phyloP scores from a whole-genome alignment of 2,888 invertebrate species.

The Acrobasis suavella region DNA sequence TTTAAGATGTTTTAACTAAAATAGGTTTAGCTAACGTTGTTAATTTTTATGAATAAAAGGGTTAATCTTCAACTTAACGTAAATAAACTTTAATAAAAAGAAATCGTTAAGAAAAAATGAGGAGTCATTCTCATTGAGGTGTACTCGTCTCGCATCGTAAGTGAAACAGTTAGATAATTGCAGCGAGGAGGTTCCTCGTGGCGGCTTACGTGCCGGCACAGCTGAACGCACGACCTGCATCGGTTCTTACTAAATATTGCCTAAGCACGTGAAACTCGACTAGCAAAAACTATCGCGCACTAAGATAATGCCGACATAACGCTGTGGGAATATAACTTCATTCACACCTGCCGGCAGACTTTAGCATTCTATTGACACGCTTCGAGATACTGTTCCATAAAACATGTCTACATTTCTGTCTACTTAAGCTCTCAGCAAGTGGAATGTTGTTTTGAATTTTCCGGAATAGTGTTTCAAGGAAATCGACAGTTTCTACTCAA shows the following conservation, averaged over 20 bases:
- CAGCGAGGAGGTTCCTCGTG: constrained; percentile 61
- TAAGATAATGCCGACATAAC: constrained; percentile 9
- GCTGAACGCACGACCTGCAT: constrained; percentile 39
- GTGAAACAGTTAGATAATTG: constrained; percentile 58
- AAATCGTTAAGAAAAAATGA: too few species aligned
- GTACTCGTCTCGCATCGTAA: constrained; percentile 25
- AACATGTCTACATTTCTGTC: neutral
- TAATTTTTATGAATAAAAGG: too few species aligned
- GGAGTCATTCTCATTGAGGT: neutral
- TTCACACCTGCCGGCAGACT: constrained; percentile 7
- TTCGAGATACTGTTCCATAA: constrained; percentile 28
- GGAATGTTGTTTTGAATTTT: constrained; percentile 37
- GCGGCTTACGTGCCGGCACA: constrained; percentile 50
- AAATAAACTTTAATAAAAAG: too few species aligned
- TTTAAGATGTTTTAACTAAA: too few species aligned
- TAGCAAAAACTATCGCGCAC: constrained; percentile 27
- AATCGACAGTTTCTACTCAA: constrained; percentile 67
- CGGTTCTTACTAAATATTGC: constrained; percentile 47
- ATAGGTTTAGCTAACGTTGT: too few species aligned
- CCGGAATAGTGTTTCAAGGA: constrained; percentile 68
- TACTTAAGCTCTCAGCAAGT: neutral
- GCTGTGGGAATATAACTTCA: constrained; percentile 21
- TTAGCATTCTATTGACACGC: constrained; percentile 39
- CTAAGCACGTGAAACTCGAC: constrained; percentile 41
- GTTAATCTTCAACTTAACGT: neutral